Conservation (phyloP, 2,797 vertebrate species). For the Heteromormyrus szaboi region DNA sequence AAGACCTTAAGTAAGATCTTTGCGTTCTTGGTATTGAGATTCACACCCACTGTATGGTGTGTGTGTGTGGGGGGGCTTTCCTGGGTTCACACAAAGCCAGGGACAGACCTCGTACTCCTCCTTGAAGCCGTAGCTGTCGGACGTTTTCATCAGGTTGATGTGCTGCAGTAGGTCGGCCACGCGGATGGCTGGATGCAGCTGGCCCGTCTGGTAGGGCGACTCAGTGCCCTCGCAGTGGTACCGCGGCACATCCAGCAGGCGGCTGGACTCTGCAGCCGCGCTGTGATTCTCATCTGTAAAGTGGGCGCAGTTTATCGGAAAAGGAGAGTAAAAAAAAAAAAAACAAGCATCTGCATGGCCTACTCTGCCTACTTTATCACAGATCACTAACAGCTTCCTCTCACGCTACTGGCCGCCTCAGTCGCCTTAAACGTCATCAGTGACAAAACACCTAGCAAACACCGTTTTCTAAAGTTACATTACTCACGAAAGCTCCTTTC, state of each 20-base stretch:
- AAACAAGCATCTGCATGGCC: not conserved
- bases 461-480: not conserved
- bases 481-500: not conserved
- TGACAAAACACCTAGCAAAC: not conserved
- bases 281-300: conserved; percentile 91
- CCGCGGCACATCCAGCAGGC: conserved; percentile 88
- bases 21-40: not conserved
- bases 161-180: conserved; percentile 96
- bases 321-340: not conserved
- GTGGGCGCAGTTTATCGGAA: not conserved
- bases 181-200: conserved; percentile 94
- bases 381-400: not conserved
- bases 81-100: not conserved
- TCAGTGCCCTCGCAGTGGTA: conserved; percentile 96
- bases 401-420: not conserved
- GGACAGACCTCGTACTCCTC: conserved; percentile 92
- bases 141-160: conserved; percentile 99
- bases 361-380: not conserved
- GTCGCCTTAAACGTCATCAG: not conserved
- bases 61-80: not conserved
- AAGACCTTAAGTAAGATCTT: not conserved
- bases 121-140: conserved; percentile 98
- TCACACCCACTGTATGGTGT: not conserved
- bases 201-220: conserved; percentile 94
- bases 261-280: conserved; percentile 81